These are phyloP conservation scores for Eugnorisma glareosa DNA, from an alignment of 2,888 invertebrate genomes.

Conservation along the genomic window DNA sequence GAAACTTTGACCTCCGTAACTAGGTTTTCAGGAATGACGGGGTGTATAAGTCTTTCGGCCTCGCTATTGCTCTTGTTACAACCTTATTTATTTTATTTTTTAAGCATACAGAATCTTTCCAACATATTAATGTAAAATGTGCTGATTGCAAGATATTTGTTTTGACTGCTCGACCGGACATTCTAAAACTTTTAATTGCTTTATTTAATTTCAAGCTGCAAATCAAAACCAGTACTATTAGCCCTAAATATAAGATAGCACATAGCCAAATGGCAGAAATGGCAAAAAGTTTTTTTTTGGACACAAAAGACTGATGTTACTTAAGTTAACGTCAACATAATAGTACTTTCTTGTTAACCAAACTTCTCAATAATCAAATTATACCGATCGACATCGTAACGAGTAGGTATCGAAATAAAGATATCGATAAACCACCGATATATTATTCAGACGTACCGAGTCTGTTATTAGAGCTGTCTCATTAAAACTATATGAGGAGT, in stretches of 20 bases:
- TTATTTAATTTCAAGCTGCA: too few species aligned
- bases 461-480: conserved; percentile 66
- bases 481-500: conserved; percentile 64
- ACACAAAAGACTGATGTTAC: conserved; percentile 50
- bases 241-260: not conserved
- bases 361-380: conserved; percentile 56
- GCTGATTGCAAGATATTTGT: not conserved
- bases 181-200: not conserved
- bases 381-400: conserved; percentile 47
- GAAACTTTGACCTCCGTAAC: too few species aligned
- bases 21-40: too few species aligned
- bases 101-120: not conserved
- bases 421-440: conserved; percentile 46
- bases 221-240: not conserved
- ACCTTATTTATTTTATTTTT: conserved; percentile 5
- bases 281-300: not conserved
- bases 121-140: not conserved
- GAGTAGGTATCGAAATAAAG: conserved; percentile 44
- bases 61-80: too few species aligned
- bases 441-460: conserved; percentile 58
- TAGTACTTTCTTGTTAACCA: conserved; percentile 36
- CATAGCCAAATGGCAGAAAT: not conserved
- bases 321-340: conserved; percentile 15
- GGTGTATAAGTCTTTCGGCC: too few species aligned
- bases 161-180: conserved; percentile 3